phyloP scores from a whole-genome alignment of 2,888 invertebrate genomes.

The Epinotia bilunana region DNA sequence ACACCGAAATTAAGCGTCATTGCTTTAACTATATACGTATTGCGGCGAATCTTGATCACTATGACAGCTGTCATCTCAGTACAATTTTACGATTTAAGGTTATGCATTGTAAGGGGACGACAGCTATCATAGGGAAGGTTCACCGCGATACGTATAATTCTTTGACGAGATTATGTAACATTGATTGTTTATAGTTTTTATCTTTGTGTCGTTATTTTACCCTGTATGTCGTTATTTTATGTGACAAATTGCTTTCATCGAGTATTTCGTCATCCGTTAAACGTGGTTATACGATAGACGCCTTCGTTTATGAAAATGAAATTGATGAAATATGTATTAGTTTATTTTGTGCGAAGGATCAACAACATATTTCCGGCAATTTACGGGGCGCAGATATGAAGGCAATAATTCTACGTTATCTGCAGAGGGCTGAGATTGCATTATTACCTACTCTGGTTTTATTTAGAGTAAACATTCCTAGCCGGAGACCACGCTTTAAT shows the following conservation, averaged over 20 bases:
- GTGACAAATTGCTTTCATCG: neutral
- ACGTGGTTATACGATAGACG: conserved; percentile 10
- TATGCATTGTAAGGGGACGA: too few species aligned
- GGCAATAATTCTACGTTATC: conserved; percentile 73
- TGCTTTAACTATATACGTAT: too few species aligned
- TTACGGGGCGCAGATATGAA: conserved; percentile 69
- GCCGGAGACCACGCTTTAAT: conserved; percentile 48
- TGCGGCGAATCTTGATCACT: too few species aligned
- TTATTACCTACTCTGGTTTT: conserved; percentile 65
- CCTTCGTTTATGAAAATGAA: conserved; percentile 45
- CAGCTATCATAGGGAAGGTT: too few species aligned
- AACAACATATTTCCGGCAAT: conserved; percentile 71
- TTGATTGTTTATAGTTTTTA: neutral
- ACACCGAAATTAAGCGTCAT: too few species aligned
- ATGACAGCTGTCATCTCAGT: too few species aligned
- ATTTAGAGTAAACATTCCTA: conserved; percentile 58
- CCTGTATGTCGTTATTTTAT: neutral
- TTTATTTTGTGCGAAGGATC: conserved; percentile 64
- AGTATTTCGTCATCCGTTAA: conserved; percentile 5
- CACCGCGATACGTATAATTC: too few species aligned
- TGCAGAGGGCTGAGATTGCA: conserved; percentile 70
- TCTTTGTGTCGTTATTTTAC: neutral
- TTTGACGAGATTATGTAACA: too few species aligned
- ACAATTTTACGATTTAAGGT: too few species aligned
- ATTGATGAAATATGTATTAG: conserved; percentile 71